Base-by-base conservation (phyloP, 2,888 invertebrate genomes). In the Drepana falcataria region DNA sequence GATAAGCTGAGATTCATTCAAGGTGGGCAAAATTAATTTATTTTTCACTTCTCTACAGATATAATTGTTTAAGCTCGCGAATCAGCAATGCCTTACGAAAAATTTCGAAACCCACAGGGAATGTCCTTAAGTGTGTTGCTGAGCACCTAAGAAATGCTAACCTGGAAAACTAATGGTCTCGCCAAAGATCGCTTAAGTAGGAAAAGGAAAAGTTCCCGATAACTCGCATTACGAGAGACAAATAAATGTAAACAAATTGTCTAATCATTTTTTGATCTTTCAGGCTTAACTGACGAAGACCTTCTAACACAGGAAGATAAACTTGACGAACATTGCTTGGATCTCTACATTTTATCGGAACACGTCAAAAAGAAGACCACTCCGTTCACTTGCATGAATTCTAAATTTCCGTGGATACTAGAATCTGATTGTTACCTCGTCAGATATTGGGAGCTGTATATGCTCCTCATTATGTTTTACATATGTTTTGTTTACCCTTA, bases 401-500 rank as follows among this genome's bases (percentile, higher is more conserved):
- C 78, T 1, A 78, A 64, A 34, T 90, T 92, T 51, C 91, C 91
- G 4, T 92, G 91, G 90, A 88, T 92, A 57, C 67, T 92, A 51
- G 87, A 90, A 69, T 77, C 83, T 0, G 78, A 91, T 35, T 89
- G 91, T 53, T 72, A 78, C 35, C 77, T 92, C 2, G 85, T 88
- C 4, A 84, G 81, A 69, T 84, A 84, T 57, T 93, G 92, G 92
- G 86, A 91, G 61, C 56, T 83, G 34, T 83, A 83, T 51, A 90
- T 92, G 77, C 75, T 91, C 2, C 54, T 72, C 4, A 68, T 89
- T 35, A 87, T 91, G 35, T 72, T 85, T 34, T 85, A 85, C 51
- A 77, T 92, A 35, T 87, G 87, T 59, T 58, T 91, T 9, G 62
- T 83, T 1, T 92, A 91, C 67, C 92, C 92, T 1, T 92, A 91